These are phyloP conservation scores for Drosophila hydei DNA, from an alignment of 1,140 invertebrate species.

Conservation along the genomic window DNA sequence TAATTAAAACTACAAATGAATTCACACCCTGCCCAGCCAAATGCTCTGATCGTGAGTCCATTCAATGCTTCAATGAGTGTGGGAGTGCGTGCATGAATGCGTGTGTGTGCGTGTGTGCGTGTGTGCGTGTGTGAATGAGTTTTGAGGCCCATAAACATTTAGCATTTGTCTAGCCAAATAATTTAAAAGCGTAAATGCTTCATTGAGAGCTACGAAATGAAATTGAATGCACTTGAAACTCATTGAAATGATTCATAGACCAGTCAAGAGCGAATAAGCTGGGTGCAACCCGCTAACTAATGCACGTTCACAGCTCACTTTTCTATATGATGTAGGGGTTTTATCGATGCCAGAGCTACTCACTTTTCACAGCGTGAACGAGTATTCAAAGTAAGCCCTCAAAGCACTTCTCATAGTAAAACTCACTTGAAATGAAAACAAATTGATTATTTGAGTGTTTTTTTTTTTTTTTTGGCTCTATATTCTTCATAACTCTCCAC, in stretches of 20 bases:
- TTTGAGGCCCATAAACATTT: conserved; percentile 14
- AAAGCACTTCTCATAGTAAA: too few species aligned
- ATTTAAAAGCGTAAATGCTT: conserved; percentile 5
- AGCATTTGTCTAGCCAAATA: conserved; percentile 2
- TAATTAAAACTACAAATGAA: conserved; percentile 79
- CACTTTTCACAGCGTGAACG: neutral
- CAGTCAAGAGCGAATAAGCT: too few species aligned
- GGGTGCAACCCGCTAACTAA: too few species aligned
- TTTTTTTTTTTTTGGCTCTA: neutral
- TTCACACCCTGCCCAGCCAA: conserved; percentile 45
- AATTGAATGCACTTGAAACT: conserved; percentile 12
- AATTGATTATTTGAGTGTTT: neutral
- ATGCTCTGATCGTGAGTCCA: conserved; percentile 4
- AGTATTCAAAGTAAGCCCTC: too few species aligned
- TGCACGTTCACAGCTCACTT: too few species aligned
- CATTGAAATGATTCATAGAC: neutral
- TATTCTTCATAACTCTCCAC: neutral
- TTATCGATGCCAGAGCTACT: too few species aligned
- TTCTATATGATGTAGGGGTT: neutral
- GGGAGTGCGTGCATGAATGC: neutral
- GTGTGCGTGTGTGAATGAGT: conserved; percentile 4
- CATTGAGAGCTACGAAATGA: neutral
- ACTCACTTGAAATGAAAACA: too few species aligned
- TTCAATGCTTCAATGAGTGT: conserved; percentile 6
- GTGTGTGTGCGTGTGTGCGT: conserved; percentile 11